Evolutionary conservation across 2,797 vertebrate genomes (phyloP).

Genomic region (Crax fasciolata): DNA sequence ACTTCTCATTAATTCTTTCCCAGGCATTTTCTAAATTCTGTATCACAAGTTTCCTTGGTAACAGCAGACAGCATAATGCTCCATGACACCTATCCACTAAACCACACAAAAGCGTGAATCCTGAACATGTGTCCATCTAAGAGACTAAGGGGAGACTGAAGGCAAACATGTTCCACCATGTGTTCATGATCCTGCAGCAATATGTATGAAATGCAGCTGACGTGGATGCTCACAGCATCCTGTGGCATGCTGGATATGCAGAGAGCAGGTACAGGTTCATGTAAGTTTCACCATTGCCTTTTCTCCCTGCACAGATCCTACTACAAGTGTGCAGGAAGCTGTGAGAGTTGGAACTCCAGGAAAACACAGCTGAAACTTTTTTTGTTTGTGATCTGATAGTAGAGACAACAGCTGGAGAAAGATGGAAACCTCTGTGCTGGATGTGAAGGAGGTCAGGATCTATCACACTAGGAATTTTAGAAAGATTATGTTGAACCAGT

Average conservation of each 20-base stretch:
- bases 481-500: not conserved
- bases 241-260: accelerated
- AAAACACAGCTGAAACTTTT: not conserved
- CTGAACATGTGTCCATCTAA: not conserved
- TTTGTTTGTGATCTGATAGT: not conserved
- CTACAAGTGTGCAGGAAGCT: not conserved
- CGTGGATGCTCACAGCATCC: not conserved
- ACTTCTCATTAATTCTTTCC: slow-evolving; percentile 50
- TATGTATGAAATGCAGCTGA: not conserved
- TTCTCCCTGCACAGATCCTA: not conserved
- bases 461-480: not conserved
- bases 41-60: slow-evolving; percentile 59
- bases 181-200: not conserved
- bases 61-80: slow-evolving; percentile 5
- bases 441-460: not conserved
- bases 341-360: not conserved
- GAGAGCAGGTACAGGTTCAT: not conserved
- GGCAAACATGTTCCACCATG: accelerated
- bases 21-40: slow-evolving; percentile 28
- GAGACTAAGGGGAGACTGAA: not conserved
- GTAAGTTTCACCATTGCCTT: not conserved
- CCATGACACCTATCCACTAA: slow-evolving; percentile 1
- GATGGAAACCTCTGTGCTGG: not conserved
- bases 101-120: not conserved
- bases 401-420: not conserved